A percentile compares a stretch with the other conserved stretches of the same genome.
Evolutionary conservation across 2,797 vertebrate genomes (phyloP).

Genomic region (Acanthurus leucopareius): DNA sequence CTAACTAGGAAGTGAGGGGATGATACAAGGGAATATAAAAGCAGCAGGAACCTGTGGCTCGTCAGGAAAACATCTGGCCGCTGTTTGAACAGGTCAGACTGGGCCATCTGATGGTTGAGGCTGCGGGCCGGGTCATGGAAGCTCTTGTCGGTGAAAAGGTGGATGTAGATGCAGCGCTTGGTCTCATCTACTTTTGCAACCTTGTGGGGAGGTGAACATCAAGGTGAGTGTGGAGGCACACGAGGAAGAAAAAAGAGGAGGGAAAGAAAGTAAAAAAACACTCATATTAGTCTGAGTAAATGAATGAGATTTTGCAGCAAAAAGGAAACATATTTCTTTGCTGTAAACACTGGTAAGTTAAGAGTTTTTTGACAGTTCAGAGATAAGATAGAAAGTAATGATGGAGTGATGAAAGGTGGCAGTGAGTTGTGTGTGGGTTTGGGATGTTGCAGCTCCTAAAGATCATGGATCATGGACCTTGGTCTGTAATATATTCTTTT

Average conservation of each 20-base stretch:
- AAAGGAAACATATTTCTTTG: too few species aligned
- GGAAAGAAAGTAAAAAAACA: neutral
- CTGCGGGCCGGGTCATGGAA: constrained; percentile 88
- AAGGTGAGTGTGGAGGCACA: neutral
- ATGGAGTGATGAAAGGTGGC: too few species aligned
- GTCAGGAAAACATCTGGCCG: constrained; percentile 89
- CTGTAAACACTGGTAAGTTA: too few species aligned
- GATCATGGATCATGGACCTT: too few species aligned
- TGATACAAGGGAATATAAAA: neutral
- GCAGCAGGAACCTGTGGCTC: constrained; percentile 83
- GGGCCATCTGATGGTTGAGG: constrained; percentile 92
- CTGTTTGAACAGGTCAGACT: constrained; percentile 92
- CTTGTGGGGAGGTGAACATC: constrained; percentile 70
- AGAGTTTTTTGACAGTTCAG: too few species aligned
- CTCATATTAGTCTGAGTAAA: neutral
- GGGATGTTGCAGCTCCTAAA: too few species aligned
- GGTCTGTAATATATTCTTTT: too few species aligned
- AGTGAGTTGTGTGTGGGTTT: too few species aligned
- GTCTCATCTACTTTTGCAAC: constrained; percentile 90
- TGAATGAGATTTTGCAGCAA: too few species aligned
- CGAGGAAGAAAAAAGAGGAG: neutral
- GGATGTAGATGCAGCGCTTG: constrained; percentile 87
- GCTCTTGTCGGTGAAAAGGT: constrained; percentile 93
- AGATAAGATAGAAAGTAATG: too few species aligned
- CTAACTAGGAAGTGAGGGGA: neutral